Evolutionary conservation across 2,797 vertebrate genomes (phyloP).

Genomic region (Enoplosus armatus): DNA sequence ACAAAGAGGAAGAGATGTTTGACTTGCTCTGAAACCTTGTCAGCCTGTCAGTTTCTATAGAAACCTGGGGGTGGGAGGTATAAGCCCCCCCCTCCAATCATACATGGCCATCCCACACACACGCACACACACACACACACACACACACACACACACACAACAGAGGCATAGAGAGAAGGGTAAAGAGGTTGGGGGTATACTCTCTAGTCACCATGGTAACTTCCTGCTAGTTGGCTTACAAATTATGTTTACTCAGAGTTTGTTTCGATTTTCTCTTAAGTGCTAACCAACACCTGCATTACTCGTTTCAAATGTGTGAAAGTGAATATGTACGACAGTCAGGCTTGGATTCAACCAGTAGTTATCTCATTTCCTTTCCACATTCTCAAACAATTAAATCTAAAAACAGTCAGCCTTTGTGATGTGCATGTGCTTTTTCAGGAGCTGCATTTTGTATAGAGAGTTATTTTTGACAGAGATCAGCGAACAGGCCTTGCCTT

Average conservation of each 20-base stretch:
- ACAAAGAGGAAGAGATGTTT: slow-evolving; percentile 43
- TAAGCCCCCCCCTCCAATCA: slow-evolving; percentile 1
- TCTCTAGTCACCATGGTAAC: slow-evolving; percentile 74
- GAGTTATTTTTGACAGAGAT: slow-evolving; percentile 33
- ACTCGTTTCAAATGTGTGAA: slow-evolving; percentile 51
- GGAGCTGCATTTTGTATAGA: not conserved
- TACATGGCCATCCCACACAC: not conserved
- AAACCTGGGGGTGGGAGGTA: slow-evolving; percentile 61
- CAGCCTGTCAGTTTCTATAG: slow-evolving; percentile 76
- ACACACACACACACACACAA: not conserved
- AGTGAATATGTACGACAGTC: slow-evolving; percentile 16
- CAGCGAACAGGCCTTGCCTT: slow-evolving; percentile 30
- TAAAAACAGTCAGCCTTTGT: slow-evolving; percentile 35
- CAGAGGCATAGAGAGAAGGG: slow-evolving; percentile 4
- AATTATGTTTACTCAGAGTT: slow-evolving; percentile 58
- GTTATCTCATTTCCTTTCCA: slow-evolving; percentile 55
- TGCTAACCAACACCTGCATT: slow-evolving; percentile 29
- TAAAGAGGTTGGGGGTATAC: not conserved
- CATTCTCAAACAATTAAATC: slow-evolving; percentile 48
- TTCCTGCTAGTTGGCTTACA: slow-evolving; percentile 53
- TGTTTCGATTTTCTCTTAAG: slow-evolving; percentile 39
- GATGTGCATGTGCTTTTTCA: slow-evolving; percentile 4
- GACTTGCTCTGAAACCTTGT: slow-evolving; percentile 57
- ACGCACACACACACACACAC: not conserved
- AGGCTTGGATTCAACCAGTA: slow-evolving; percentile 19